Conservation (phyloP, 2,113 vertebrate species). For the Caretta caretta region DNA sequence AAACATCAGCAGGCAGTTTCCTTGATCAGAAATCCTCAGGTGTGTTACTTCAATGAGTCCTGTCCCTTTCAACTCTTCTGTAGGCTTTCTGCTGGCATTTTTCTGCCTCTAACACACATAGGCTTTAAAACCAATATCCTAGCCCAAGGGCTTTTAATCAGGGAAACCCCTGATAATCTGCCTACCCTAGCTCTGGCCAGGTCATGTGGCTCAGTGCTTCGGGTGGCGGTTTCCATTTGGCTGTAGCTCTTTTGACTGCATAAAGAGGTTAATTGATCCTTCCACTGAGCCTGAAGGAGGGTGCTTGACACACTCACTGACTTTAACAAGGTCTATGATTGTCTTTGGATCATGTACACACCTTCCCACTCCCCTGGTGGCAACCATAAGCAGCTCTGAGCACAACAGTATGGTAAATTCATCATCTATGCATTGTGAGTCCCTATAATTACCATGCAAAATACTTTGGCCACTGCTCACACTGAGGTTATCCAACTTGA, state of each 20-base stretch:
- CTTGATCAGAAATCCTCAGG: background rate
- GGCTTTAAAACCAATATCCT: background rate
- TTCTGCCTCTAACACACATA: background rate
- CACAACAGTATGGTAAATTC: background rate
- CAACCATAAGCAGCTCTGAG: background rate
- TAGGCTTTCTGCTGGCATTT: background rate
- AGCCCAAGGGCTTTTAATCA: background rate
- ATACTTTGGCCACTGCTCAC: background rate
- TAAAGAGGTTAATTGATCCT: background rate
- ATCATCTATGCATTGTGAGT: background rate
- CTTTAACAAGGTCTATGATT: background rate
- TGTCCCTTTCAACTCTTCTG: background rate
- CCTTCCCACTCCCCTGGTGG: background rate
- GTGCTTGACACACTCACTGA: background rate
- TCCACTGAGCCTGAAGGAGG: background rate
- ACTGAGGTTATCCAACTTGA: background rate
- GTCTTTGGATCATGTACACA: background rate
- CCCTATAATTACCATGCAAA: background rate
- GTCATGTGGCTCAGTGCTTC: background rate
- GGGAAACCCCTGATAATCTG: background rate
- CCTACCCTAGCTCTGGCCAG: background rate
- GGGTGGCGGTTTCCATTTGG: background rate
- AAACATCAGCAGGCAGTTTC: background rate
- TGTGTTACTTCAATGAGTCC: background rate
- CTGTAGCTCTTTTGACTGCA: background rate